phyloP scores from a whole-genome alignment of 2,888 invertebrate species.

The Tetragonisca angustula region DNA sequence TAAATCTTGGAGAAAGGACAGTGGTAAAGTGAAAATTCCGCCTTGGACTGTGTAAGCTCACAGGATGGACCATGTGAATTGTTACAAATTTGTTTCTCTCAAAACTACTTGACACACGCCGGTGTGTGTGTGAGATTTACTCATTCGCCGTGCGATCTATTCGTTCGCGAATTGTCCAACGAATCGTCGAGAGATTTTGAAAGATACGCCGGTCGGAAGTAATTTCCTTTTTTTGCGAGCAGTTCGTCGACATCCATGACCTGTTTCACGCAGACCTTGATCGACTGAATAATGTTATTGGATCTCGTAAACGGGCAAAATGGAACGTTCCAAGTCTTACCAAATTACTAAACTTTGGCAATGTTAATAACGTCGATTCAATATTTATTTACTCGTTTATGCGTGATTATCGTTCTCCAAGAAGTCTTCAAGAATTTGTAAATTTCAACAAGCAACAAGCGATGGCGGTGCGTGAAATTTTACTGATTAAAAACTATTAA shows the following conservation, averaged over 20 bases:
- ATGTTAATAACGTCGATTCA: too few relatives aligned
- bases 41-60: constrained; percentile 44
- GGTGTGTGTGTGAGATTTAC: neutral
- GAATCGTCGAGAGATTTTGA: neutral
- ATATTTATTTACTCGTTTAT: too few relatives aligned
- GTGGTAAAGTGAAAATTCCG: constrained; percentile 57
- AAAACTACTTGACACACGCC: neutral
- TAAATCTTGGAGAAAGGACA: constrained; percentile 66
- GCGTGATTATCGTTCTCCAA: too few relatives aligned
- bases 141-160: neutral
- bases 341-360: neutral
- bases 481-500: too few relatives aligned
- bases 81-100: constrained; percentile 20
- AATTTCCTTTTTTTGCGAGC: neutral
- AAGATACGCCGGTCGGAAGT: neutral
- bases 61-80: constrained; percentile 46
- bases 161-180: neutral
- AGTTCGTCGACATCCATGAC: neutral
- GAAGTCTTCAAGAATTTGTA: too few relatives aligned
- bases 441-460: too few relatives aligned
- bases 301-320: neutral
- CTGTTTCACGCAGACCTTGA: neutral
- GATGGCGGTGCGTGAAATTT: too few relatives aligned
- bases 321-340: neutral
- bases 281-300: neutral